Conservation (phyloP, 2,113 vertebrate species). For the Rhombomys opimus region DNA sequence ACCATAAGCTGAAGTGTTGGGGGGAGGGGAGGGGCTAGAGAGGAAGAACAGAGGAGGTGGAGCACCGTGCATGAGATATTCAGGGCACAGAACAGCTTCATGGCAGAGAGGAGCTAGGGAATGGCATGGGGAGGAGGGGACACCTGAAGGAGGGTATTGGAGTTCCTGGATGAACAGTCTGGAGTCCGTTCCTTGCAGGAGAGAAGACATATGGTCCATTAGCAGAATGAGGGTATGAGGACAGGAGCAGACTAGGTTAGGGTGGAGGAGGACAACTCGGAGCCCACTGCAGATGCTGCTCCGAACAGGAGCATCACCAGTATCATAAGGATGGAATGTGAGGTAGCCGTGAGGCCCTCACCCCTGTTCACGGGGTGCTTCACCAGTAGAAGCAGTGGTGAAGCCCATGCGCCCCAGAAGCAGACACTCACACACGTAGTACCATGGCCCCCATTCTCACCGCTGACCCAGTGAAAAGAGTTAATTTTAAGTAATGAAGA, state of each 20-base stretch:
- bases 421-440: background rate
- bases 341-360: background rate
- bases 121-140: rapidly evolving
- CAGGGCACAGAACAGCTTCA: background rate
- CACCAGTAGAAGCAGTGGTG: background rate
- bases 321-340: background rate
- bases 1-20: background rate
- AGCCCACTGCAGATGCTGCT: background rate
- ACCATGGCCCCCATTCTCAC: background rate
- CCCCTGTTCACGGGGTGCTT: background rate
- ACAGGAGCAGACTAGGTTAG: background rate
- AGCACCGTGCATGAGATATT: rapidly evolving
- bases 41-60: background rate
- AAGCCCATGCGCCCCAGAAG: background rate
- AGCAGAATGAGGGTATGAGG: background rate
- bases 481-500: conserved; percentile 72
- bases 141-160: background rate
- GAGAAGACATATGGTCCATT: background rate
- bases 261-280: background rate
- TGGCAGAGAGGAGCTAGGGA: background rate
- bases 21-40: background rate
- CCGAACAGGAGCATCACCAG: background rate
- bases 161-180: background rate
- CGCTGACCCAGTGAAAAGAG: background rate
- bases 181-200: background rate